Evolutionary conservation across 2,797 vertebrate species (phyloP).

Genomic region (Microchirus variegatus): DNA sequence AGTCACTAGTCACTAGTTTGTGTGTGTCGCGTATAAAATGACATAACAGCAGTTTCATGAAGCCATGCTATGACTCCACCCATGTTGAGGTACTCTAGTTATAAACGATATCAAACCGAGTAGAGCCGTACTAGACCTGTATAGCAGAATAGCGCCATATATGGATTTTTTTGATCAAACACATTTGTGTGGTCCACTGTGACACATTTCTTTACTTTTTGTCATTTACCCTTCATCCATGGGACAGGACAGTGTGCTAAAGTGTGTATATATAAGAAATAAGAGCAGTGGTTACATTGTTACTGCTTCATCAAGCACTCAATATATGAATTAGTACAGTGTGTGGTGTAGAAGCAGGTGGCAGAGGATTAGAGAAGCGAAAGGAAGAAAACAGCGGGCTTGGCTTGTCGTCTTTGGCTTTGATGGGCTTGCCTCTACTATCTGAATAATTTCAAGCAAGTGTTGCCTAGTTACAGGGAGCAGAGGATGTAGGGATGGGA

Average conservation of each 20-base stretch:
- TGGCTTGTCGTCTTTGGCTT: slow-evolving; percentile 52
- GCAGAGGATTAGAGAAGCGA: slow-evolving; percentile 14
- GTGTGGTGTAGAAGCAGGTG: slow-evolving; percentile 6
- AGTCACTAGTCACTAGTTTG: too few relatives aligned
- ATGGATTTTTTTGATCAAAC: too few relatives aligned
- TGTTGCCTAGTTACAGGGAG: slow-evolving; percentile 75
- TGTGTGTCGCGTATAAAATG: too few relatives aligned
- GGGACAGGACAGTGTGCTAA: neutral
- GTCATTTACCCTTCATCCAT: too few relatives aligned
- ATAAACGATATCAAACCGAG: too few relatives aligned
- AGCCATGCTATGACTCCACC: too few relatives aligned
- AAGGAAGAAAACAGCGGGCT: slow-evolving; percentile 25
- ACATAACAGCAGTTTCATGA: too few relatives aligned
- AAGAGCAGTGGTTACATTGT: neutral
- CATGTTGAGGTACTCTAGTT: too few relatives aligned
- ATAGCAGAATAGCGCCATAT: too few relatives aligned
- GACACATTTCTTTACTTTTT: too few relatives aligned
- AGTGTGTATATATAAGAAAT: neutral
- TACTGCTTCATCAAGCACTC: slow-evolving; percentile 4
- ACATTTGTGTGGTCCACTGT: too few relatives aligned
- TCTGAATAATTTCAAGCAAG: slow-evolving; percentile 64
- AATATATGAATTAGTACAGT: slow-evolving; percentile 29
- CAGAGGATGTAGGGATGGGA: slow-evolving; percentile 55
- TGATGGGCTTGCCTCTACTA: slow-evolving; percentile 65
- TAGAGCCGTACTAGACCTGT: too few relatives aligned